Percentiles rank a stretch among this genome's conserved stretches.
Conservation (phyloP, 2,113 vertebrate genomes). For the Psilopsiagon aymara region DNA sequence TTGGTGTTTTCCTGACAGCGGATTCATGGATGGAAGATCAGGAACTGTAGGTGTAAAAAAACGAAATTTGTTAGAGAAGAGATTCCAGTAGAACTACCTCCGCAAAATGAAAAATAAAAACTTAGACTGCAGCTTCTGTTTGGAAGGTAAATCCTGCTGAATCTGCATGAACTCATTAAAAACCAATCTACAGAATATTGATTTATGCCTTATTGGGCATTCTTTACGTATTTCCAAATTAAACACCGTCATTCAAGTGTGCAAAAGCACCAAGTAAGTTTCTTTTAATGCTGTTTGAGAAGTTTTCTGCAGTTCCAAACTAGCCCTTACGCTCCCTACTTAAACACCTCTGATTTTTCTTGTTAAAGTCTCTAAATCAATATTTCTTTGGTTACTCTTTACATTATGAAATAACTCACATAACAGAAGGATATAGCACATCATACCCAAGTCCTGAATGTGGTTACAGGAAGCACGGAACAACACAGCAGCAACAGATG, state of each 20-base stretch:
- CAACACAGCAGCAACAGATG: background rate
- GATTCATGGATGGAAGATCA: background rate
- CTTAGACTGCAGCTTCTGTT: background rate
- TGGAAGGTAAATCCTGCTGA: background rate
- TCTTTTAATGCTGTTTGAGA: background rate
- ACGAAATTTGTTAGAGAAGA: background rate
- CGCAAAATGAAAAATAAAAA: background rate
- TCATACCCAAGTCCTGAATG: background rate
- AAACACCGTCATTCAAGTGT: background rate
- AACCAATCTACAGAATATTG: background rate
- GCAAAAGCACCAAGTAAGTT: background rate
- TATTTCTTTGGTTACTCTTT: background rate
- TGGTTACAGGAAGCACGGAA: background rate
- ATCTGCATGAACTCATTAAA: background rate
- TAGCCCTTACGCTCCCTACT: background rate
- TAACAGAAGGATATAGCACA: background rate
- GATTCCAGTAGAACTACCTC: background rate
- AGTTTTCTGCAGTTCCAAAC: background rate
- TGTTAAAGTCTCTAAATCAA: background rate
- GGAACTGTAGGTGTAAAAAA: background rate
- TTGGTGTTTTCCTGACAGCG: slow-evolving; percentile 15
- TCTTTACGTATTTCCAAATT: background rate
- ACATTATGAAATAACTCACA: background rate
- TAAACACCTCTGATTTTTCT: background rate
- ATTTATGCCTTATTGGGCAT: background rate